phyloP scores from a whole-genome alignment of 2,888 invertebrate species.

The Melanophora roralis region DNA sequence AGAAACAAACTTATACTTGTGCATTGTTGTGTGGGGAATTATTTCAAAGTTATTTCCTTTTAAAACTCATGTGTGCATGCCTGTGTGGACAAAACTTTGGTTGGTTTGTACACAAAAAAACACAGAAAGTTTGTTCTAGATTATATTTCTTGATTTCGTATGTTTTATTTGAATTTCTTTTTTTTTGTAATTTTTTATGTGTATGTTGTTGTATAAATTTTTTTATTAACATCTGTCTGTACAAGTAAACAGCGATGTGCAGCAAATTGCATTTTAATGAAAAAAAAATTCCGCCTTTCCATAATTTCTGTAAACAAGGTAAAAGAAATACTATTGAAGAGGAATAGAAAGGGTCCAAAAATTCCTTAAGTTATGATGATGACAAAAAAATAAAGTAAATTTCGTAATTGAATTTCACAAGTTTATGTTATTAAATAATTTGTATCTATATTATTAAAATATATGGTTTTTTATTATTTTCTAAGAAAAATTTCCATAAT shows the following conservation, averaged over 20 bases:
- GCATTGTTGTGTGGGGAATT: slow-evolving; percentile 29
- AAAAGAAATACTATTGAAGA: neutral
- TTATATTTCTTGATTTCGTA: slow-evolving; percentile 39
- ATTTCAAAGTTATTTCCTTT: slow-evolving; percentile 34
- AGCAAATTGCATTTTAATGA: slow-evolving; percentile 60
- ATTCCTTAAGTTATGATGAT: slow-evolving; percentile 22
- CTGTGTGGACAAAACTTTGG: neutral
- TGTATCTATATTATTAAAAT: too few relatives aligned
- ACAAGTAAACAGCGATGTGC: slow-evolving; percentile 38
- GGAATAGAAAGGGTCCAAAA: neutral
- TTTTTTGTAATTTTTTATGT: neutral
- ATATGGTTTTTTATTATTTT: too few relatives aligned
- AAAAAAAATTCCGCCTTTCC: slow-evolving; percentile 39
- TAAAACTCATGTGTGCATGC: neutral
- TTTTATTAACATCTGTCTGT: slow-evolving; percentile 25
- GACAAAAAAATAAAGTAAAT: neutral
- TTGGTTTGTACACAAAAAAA: neutral
- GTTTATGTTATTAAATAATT: neutral
- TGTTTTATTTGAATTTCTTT: neutral
- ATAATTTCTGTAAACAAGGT: neutral
- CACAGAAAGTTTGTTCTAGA: slow-evolving; percentile 23
- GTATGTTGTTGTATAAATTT: slow-evolving; percentile 9
- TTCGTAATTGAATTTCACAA: neutral
- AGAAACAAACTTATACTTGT: slow-evolving; percentile 6
- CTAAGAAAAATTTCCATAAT: too few relatives aligned